Conservation (phyloP, 30 jellyfish, hydroid and myxozoan genomes). For the Hydra vulgaris region DNA sequence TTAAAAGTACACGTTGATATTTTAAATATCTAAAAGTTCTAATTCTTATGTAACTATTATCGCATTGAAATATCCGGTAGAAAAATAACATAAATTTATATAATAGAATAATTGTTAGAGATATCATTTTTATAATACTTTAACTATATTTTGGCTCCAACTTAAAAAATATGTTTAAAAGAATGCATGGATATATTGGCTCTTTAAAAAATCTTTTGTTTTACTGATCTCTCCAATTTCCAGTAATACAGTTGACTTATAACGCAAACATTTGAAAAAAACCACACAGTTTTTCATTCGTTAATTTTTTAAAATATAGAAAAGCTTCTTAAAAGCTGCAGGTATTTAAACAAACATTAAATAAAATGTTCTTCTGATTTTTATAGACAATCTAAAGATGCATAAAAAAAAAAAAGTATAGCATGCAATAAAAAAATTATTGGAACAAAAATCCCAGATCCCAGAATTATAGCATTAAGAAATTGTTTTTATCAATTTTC, state of each 20-base stretch:
- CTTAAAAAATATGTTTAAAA: neutral
- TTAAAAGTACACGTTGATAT: no score
- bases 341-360: no score
- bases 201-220: neutral
- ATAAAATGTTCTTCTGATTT: no score
- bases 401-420: no score
- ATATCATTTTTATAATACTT: neutral
- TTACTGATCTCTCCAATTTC: neutral
- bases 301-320: no score
- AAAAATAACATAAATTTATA: neutral
- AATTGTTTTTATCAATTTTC: no score
- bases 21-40: no score
- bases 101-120: neutral
- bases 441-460: no score
- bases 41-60: neutral
- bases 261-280: neutral
- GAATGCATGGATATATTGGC: neutral
- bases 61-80: neutral
- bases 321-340: neutral
- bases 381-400: no score
- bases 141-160: neutral
- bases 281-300: neutral
- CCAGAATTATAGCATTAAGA: no score
- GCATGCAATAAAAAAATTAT: no score
- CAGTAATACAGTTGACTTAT: neutral